These are phyloP conservation scores for Brachionus rubens DNA, from an alignment of 1,140 invertebrate species.

Conservation along the genomic window DNA sequence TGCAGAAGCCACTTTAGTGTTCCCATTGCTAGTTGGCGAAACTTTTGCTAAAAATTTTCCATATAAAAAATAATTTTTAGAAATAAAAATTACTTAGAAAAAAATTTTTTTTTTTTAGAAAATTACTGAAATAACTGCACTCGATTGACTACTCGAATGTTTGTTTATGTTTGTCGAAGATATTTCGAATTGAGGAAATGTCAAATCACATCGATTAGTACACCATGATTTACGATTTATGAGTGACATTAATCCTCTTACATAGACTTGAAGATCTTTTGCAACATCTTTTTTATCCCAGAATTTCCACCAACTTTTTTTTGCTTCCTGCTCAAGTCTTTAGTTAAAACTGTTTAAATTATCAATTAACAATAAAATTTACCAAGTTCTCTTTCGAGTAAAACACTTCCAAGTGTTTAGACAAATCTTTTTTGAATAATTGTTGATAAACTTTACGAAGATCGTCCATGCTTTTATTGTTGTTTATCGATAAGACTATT, in stretches of 20 bases:
- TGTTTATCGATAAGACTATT: neutral
- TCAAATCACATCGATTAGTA: neutral
- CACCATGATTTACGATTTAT: neutral
- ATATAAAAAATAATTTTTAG: neutral
- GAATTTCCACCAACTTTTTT: slow-evolving; percentile 36
- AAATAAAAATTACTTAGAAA: neutral
- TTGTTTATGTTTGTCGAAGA: neutral
- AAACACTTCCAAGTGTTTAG: neutral
- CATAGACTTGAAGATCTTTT: slow-evolving; percentile 12
- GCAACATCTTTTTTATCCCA: neutral
- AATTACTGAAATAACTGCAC: too few relatives aligned
- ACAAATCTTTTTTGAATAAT: slow-evolving; percentile 19
- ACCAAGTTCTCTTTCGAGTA: neutral
- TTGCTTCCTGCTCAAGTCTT: neutral
- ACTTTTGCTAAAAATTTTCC: slow-evolving; percentile 73
- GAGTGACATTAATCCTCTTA: neutral
- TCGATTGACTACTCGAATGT: too few relatives aligned
- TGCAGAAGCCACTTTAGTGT: slow-evolving; percentile 88
- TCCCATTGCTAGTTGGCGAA: slow-evolving; percentile 88
- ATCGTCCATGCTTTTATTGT: neutral
- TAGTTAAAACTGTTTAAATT: too few relatives aligned
- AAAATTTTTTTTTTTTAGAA: neutral
- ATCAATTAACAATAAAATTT: too few relatives aligned
- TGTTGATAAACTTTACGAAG: neutral
- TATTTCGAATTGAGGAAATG: neutral